Conservation (phyloP, 2,888 invertebrate species). For the Agonopterix subpropinquella region DNA sequence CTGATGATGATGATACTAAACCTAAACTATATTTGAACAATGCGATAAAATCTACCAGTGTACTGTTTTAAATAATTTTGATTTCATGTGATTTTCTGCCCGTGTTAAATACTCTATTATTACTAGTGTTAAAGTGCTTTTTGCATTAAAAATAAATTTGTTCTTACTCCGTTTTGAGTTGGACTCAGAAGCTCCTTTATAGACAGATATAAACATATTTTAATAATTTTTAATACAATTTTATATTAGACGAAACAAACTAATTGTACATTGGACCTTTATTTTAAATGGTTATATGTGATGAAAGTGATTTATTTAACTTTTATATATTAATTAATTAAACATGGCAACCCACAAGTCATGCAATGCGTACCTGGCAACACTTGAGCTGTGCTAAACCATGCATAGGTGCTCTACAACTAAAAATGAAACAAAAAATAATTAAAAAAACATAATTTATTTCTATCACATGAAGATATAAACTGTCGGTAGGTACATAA, state of each 20-base stretch:
- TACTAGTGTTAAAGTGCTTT: conserved; percentile 12
- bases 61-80: no score
- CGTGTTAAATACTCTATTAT: neutral
- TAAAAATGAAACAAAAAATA: conserved; percentile 63
- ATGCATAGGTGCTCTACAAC: conserved; percentile 55
- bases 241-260: neutral
- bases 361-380: conserved; percentile 26
- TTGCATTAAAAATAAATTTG: conserved; percentile 28
- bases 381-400: conserved; percentile 21
- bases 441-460: conserved; percentile 58
- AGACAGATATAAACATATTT: conserved; percentile 29
- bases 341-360: conserved; percentile 10
- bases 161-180: conserved; percentile 60
- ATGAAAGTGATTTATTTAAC: conserved; percentile 2
- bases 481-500: conserved; percentile 41
- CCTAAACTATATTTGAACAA: no score
- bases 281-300: conserved; percentile 5
- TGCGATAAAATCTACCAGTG: no score
- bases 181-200: conserved; percentile 62
- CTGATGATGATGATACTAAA: no score
- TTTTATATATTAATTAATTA: conserved; percentile 1
- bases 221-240: conserved; percentile 16
- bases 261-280: conserved; percentile 65
- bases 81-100: neutral
- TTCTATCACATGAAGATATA: conserved; percentile 59